Percentiles rank a stretch among this genome's conserved stretches.
Conservation (phyloP, 2,113 vertebrate genomes). For the Todiramphus saurophagus region DNA sequence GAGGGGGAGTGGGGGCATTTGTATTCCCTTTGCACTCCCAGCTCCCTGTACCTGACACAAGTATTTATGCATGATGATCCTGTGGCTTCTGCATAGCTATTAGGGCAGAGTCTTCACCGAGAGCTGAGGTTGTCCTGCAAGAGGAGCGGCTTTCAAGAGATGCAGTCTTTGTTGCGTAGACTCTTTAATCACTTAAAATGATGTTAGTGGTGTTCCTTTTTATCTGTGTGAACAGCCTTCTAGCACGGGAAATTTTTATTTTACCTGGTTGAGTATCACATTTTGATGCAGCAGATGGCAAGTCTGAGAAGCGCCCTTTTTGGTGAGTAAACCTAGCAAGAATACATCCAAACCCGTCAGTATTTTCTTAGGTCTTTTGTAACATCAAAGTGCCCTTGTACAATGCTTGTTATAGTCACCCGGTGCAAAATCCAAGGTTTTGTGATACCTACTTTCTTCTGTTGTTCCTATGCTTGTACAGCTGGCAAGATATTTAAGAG, state of each 20-base stretch:
- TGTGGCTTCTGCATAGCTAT: rapidly evolving
- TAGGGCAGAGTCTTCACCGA: background rate
- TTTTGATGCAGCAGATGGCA: conserved; percentile 1
- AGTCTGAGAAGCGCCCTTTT: background rate
- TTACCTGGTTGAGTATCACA: background rate
- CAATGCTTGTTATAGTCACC: background rate
- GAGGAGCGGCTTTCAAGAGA: background rate
- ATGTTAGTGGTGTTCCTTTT: background rate
- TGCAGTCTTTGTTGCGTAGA: background rate
- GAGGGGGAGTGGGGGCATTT: background rate
- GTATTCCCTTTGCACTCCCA: background rate
- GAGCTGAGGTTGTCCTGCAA: background rate
- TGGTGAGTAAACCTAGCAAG: background rate
- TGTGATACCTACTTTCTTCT: conserved; percentile 38
- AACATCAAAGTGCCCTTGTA: conserved; percentile 28
- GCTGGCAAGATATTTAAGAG: conserved; percentile 23
- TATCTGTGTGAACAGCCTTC: background rate
- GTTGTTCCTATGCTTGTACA: conserved; percentile 27
- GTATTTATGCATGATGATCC: background rate
- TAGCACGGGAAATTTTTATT: conserved; percentile 4
- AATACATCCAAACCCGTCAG: background rate
- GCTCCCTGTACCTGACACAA: background rate
- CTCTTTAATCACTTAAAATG: background rate
- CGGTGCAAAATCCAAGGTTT: background rate
- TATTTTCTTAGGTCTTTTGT: conserved; percentile 35